These are phyloP conservation scores for Amazonetta brasiliensis DNA, from an alignment of 2,797 vertebrate species.

Conservation along the genomic window DNA sequence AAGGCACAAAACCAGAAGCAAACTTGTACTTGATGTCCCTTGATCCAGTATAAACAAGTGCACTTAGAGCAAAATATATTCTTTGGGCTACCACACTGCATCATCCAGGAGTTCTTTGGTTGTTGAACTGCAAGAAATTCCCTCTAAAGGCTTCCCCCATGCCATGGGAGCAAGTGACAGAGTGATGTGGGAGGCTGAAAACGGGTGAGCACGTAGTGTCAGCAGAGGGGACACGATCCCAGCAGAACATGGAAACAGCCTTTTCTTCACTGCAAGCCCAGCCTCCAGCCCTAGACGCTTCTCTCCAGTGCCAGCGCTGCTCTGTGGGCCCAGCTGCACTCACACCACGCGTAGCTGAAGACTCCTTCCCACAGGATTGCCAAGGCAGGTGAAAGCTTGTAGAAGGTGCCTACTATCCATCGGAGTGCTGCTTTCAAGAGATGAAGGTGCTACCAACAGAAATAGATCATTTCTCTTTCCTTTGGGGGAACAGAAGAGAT, in stretches of 20 bases:
- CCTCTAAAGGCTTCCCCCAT: not conserved
- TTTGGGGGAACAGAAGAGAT: not conserved
- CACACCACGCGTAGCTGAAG: not conserved
- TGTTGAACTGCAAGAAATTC: not conserved
- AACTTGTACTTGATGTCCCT: not conserved
- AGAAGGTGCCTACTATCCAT: not conserved
- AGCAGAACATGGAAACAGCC: not conserved
- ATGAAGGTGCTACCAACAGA: not conserved
- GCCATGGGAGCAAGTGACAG: not conserved
- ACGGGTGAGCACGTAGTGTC: not conserved
- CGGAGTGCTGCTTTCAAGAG: not conserved
- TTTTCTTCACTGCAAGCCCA: not conserved
- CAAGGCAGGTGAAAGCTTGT: not conserved
- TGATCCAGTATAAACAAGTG: not conserved
- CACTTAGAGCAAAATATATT: not conserved
- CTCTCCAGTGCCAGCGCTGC: accelerated
- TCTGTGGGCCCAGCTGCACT: not conserved
- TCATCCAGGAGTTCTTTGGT: not conserved
- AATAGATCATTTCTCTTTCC: not conserved
- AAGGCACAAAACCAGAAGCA: not conserved
- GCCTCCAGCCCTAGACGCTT: not conserved
- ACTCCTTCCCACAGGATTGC: not conserved
- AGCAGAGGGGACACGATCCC: not conserved
- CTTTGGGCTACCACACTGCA: not conserved
- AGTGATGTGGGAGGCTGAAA: not conserved